phyloP scores from a whole-genome alignment of 2,888 invertebrate species.

The Dendrolimus houi region DNA sequence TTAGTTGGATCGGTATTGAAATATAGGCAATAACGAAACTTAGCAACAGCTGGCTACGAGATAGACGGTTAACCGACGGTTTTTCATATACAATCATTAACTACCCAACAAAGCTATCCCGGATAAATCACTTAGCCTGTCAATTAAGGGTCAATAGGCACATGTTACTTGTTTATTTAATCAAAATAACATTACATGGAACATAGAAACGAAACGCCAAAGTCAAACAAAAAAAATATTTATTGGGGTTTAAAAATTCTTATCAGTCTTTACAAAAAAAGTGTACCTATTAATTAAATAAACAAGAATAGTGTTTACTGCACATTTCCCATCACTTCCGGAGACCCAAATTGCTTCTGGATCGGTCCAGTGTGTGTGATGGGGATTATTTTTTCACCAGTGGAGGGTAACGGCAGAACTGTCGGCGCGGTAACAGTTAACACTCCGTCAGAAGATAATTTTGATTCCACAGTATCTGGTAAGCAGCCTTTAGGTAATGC shows the following conservation, averaged over 20 bases:
- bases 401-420: conserved; percentile 48
- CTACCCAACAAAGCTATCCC: too few species aligned
- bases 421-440: conserved; percentile 83
- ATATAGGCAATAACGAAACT: too few species aligned
- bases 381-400: conserved; percentile 76
- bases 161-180: too few species aligned
- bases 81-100: too few species aligned
- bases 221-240: neutral
- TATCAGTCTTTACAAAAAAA: conserved; percentile 38
- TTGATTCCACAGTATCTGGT: conserved; percentile 81
- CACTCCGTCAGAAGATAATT: conserved; percentile 85
- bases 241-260: conserved; percentile 6
- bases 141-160: too few species aligned
- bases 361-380: conserved; percentile 78
- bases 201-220: too few species aligned
- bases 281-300: neutral
- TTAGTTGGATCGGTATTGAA: too few species aligned
- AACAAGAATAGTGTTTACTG: conserved; percentile 1
- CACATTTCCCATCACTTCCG: conserved; percentile 10
- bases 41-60: too few species aligned
- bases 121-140: too few species aligned
- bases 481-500: conserved; percentile 84
- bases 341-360: conserved; percentile 37
- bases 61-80: too few species aligned
- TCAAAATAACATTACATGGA: too few species aligned